Percentiles rank a stretch among this genome's conserved stretches.
These are phyloP conservation scores for Lordiphosa collinella DNA, from an alignment of 1,140 invertebrate genomes.

Conservation along the genomic window DNA sequence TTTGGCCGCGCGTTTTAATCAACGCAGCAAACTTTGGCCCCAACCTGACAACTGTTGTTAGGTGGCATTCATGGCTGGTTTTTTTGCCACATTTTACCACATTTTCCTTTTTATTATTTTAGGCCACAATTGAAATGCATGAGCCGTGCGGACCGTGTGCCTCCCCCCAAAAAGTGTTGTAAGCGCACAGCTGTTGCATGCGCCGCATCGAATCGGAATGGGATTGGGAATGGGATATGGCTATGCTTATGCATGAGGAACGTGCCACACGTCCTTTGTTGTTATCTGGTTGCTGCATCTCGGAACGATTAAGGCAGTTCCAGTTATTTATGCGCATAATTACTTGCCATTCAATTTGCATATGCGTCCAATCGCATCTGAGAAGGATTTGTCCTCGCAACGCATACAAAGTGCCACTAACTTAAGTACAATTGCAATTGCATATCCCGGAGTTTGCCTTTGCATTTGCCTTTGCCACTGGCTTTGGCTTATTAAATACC, in stretches of 20 bases:
- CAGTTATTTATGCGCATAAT: constrained; percentile 71
- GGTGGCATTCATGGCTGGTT: constrained; percentile 3
- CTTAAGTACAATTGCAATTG: not conserved
- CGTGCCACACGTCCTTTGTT: constrained; percentile 16
- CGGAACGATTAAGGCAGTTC: constrained; percentile 36
- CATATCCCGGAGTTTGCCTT: not conserved
- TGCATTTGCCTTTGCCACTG: not conserved
- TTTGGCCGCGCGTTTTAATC: constrained; percentile 57
- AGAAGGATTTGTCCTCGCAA: constrained; percentile 38
- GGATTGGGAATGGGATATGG: constrained; percentile 44
- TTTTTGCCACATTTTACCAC: not conserved
- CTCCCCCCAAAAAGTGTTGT: constrained; percentile 39
- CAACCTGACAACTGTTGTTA: constrained; percentile 12
- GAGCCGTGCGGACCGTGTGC: constrained; percentile 1
- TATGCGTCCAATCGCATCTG: constrained; percentile 52
- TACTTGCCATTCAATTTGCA: constrained; percentile 51
- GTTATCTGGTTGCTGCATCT: constrained; percentile 44
- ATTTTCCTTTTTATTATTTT: constrained; percentile 16
- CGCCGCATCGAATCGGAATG: constrained; percentile 52
- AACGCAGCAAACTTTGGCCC: constrained; percentile 43
- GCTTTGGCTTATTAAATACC: constrained; percentile 36
- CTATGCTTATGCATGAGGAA: constrained; percentile 71
- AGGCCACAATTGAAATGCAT: constrained; percentile 64
- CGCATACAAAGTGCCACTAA: constrained; percentile 47
- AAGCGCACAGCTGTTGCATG: constrained; percentile 68